These are phyloP conservation scores for Battus philenor DNA, from an alignment of 1,140 invertebrate species.

Conservation along the genomic window DNA sequence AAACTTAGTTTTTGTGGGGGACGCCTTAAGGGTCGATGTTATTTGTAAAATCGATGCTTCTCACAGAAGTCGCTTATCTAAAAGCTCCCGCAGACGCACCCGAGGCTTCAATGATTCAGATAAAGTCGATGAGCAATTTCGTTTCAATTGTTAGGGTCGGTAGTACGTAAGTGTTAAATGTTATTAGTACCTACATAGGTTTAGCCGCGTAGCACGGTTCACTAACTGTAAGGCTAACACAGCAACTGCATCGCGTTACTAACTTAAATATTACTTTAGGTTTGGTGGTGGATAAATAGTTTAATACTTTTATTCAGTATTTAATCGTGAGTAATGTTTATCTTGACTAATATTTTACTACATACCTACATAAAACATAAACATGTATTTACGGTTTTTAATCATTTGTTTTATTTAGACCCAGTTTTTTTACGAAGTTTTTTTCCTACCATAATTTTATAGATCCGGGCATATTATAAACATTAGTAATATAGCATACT, in stretches of 20 bases:
- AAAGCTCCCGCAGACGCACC: neutral
- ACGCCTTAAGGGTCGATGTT: too few relatives aligned
- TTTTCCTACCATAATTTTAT: too few relatives aligned
- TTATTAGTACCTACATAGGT: conserved; percentile 16
- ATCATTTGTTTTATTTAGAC: conserved; percentile 44
- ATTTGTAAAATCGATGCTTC: too few relatives aligned
- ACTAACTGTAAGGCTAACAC: conserved; percentile 3
- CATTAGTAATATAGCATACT: too few relatives aligned
- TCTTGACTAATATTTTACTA: conserved; percentile 48
- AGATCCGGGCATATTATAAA: too few relatives aligned
- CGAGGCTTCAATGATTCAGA: neutral
- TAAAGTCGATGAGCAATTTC: neutral
- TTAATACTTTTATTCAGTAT: conserved; percentile 58
- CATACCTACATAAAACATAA: conserved; percentile 38
- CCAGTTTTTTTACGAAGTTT: too few relatives aligned
- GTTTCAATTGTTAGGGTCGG: neutral
- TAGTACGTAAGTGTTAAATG: conserved; percentile 30
- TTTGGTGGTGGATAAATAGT: conserved; percentile 61
- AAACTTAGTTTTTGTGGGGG: too few relatives aligned
- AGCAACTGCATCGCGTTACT: conserved; percentile 35
- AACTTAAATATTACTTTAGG: conserved; percentile 60
- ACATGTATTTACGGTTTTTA: conserved; percentile 55
- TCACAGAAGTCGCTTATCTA: neutral
- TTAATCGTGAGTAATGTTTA: conserved; percentile 60
- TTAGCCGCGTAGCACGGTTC: conserved; percentile 16